Evolutionary conservation across 2,888 invertebrate species (phyloP).

Genomic region (Amiota mariae): DNA sequence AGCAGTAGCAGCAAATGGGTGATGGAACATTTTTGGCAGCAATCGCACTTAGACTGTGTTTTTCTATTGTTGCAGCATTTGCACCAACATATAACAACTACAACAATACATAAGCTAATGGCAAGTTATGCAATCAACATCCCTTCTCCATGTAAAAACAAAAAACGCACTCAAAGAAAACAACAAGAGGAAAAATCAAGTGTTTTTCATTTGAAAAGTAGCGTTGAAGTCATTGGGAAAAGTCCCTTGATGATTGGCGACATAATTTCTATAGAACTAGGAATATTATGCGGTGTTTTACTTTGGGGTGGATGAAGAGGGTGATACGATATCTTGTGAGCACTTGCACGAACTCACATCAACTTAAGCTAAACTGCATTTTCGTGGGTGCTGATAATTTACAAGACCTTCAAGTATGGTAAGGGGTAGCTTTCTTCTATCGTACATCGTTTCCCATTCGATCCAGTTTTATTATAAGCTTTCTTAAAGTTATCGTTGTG

Average conservation of each 20-base stretch:
- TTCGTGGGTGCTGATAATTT: conserved; percentile 63
- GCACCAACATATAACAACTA: conserved; percentile 35
- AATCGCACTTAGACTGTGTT: neutral
- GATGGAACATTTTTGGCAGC: conserved; percentile 31
- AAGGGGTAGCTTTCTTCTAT: conserved; percentile 3
- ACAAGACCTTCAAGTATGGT: conserved; percentile 13
- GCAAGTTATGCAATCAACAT: conserved; percentile 51
- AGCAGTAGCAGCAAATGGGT: conserved; percentile 24
- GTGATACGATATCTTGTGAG: conserved; percentile 22
- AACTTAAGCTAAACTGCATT: conserved; percentile 56
- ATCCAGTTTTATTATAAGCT: neutral
- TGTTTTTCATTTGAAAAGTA: conserved; percentile 46
- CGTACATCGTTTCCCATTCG: neutral
- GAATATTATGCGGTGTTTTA: too few relatives aligned
- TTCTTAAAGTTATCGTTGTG: conserved; percentile 17
- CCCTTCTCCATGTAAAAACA: conserved; percentile 25
- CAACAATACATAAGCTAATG: conserved; percentile 37
- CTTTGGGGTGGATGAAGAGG: neutral
- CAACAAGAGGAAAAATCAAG: conserved; percentile 22
- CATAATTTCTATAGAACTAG: neutral
- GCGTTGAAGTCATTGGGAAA: conserved; percentile 30
- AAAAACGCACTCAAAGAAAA: conserved; percentile 1
- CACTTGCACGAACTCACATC: conserved; percentile 26
- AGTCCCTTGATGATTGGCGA: conserved; percentile 29
- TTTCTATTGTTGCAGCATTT: conserved; percentile 2